A percentile compares a stretch with the other conserved stretches of the same genome.
Evolutionary conservation across 2,888 invertebrate genomes (phyloP).

Genomic region (Operophtera brumata): DNA sequence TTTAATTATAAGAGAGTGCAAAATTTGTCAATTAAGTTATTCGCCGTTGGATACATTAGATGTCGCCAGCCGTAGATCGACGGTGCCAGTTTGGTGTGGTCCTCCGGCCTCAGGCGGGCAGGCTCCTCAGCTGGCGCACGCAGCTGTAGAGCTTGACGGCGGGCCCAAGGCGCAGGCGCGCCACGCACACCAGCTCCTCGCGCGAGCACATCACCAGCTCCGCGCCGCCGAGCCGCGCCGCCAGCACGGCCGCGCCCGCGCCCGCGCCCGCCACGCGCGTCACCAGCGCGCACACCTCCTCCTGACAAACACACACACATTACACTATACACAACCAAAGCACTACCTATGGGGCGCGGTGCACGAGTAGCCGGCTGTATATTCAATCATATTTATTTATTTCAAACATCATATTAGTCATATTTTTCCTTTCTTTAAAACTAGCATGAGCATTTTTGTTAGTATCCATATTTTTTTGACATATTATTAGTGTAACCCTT

Average conservation of each 20-base stretch:
- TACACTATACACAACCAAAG: too few species aligned
- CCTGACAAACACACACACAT: slow-evolving; percentile 51
- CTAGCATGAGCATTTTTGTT: too few species aligned
- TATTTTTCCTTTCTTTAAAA: too few species aligned
- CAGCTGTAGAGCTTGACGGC: slow-evolving; percentile 84
- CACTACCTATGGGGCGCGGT: too few species aligned
- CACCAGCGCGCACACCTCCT: slow-evolving; percentile 57
- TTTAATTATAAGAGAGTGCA: too few species aligned
- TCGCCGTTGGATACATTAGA: too few species aligned
- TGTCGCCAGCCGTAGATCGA: neutral
- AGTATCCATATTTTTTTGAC: too few species aligned
- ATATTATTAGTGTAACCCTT: too few species aligned
- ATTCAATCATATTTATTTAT: too few species aligned
- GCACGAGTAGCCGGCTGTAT: too few species aligned
- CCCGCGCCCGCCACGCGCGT: slow-evolving; percentile 53
- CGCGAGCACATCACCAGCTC: slow-evolving; percentile 91
- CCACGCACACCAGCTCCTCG: slow-evolving; percentile 87
- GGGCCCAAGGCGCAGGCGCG: slow-evolving; percentile 91
- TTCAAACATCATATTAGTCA: too few species aligned
- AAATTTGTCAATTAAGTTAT: neutral
- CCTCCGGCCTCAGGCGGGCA: slow-evolving; percentile 34
- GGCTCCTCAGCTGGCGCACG: slow-evolving; percentile 56
- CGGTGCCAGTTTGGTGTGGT: too few species aligned
- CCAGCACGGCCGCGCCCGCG: slow-evolving; percentile 51
- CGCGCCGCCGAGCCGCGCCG: slow-evolving; percentile 87